These are phyloP conservation scores for Antrozous pallidus DNA, from an alignment of 2,797 vertebrate species.

Conservation along the genomic window DNA sequence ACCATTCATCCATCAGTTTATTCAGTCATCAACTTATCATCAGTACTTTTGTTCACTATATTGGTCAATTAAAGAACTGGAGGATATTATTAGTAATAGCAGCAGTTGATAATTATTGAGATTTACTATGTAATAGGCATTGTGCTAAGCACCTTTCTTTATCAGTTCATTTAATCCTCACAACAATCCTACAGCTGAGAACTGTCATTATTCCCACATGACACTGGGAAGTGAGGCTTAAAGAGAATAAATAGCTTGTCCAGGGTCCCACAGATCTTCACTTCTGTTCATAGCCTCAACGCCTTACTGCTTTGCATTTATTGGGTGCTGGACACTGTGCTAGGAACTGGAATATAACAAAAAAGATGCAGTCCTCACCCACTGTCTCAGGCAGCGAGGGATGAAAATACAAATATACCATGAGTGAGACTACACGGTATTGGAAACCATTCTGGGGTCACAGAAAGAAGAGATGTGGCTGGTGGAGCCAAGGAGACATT, in stretches of 20 bases:
- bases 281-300: neutral
- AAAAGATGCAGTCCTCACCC: neutral
- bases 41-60: neutral
- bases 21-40: neutral
- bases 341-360: neutral
- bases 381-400: slow-evolving; percentile 14
- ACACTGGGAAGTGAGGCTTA: neutral
- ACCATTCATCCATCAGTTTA: neutral
- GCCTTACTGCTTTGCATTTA: neutral
- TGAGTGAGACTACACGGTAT: neutral
- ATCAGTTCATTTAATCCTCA: neutral
- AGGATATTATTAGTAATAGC: neutral
- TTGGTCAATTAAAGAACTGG: neutral
- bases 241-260: neutral
- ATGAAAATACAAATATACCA: slow-evolving; percentile 49
- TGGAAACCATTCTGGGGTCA: neutral
- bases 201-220: neutral
- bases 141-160: neutral
- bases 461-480: slow-evolving; percentile 36
- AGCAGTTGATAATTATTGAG: neutral
- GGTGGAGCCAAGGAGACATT: neutral
- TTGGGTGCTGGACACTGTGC: neutral
- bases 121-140: neutral
- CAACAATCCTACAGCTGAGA: neutral
- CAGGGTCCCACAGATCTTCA: neutral